These are phyloP conservation scores for Mustela nigripes DNA, from an alignment of 2,113 vertebrate species.

Conservation along the genomic window DNA sequence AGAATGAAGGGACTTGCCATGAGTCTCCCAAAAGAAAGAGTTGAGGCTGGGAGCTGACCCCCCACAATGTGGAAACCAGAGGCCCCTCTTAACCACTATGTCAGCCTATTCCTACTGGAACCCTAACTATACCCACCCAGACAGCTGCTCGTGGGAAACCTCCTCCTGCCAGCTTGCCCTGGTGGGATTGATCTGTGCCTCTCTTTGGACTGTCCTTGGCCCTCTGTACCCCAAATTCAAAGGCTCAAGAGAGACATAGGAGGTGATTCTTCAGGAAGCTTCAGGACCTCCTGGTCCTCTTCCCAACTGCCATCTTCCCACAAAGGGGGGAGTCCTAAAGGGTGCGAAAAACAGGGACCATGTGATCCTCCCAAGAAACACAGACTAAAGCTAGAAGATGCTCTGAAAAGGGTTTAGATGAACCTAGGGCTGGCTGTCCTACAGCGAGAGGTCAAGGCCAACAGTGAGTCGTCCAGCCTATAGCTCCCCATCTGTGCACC, in stretches of 20 bases:
- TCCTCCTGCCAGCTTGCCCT: neutral
- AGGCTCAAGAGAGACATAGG: neutral
- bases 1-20: neutral
- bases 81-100: neutral
- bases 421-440: neutral
- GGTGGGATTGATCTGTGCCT: neutral
- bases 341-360: neutral
- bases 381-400: neutral
- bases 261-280: neutral
- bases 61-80: neutral
- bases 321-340: neutral
- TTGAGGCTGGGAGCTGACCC: neutral
- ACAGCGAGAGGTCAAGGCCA: neutral
- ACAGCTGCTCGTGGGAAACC: neutral
- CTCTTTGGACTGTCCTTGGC: neutral
- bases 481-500: neutral
- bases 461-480: neutral
- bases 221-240: neutral
- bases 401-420: neutral
- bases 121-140: neutral
- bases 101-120: neutral
- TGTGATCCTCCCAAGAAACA: neutral
- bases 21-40: neutral
- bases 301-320: neutral
- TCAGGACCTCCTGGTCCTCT: neutral